Base-by-base conservation (phyloP, 2,888 invertebrate genomes). In the Yponomeuta plumbellus region DNA sequence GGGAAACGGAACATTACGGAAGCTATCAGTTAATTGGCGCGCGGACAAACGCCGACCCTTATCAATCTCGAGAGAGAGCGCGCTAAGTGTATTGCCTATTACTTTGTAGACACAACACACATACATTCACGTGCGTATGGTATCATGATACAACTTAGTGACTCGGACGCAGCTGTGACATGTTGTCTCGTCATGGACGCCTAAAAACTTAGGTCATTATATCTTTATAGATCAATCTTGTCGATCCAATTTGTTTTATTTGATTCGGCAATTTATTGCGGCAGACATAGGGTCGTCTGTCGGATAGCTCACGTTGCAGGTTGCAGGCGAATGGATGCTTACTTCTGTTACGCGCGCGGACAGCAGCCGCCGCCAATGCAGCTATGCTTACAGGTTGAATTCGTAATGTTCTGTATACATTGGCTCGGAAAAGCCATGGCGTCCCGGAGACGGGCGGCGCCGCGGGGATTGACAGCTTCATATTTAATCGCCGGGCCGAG, bases 11-110 rank as follows among this genome's bases (percentile, higher is more conserved):
- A 17, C 44, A 52, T 52, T 52, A 52, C 13, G 44, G 44, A 52
- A 52, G 44, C 44, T 52, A 52, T 52, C 44, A 52, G 44, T 52
- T 52, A 52, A 52, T 52, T 52, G 44, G 44, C 44, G 44, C 44
- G 44, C 44, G 44, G 44, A 52, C 44, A 52, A 52, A 52, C 44
- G 44, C 44, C 44, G 44, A 52, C 44, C 44, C 44, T 52, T 52
- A 52, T 52, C 44, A 52, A 52, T 52, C 44, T 52, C 44, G 44
- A 13, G 44, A 13, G 44, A 52, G 44, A 52, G 44, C 44, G 44
- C 44, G 17, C 44, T 52, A 52, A 52, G 44, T 52, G 44, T 52
- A 52, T 52, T 52, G 44, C 44, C 44, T 52, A 52, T 52, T 52
- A 52, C 44, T 52, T 52, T 52, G 44, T 52, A 52, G 17, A 52